These are phyloP conservation scores for Lasius fuliginosus DNA, from an alignment of 2,888 invertebrate genomes.

Conservation along the genomic window DNA sequence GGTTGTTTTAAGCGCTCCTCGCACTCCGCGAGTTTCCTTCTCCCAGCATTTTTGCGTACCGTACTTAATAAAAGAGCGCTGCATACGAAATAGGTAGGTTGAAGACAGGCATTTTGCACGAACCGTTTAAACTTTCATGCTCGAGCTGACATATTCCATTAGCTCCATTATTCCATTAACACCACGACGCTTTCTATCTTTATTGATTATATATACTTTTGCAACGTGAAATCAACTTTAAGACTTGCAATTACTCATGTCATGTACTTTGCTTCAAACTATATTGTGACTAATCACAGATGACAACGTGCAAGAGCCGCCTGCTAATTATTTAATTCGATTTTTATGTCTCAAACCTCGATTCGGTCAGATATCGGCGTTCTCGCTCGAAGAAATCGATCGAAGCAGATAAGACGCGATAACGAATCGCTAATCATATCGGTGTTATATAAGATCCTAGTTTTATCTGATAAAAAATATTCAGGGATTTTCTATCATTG, in stretches of 20 bases:
- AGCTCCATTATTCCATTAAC: constrained; percentile 19
- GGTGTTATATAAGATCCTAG: constrained; percentile 12
- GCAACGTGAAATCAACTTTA: not conserved
- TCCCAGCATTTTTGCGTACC: constrained; percentile 2
- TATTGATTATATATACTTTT: constrained; percentile 18
- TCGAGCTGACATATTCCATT: constrained; percentile 19
- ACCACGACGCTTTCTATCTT: constrained; percentile 12
- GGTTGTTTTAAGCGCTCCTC: constrained; percentile 31
- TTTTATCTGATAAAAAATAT: constrained; percentile 35
- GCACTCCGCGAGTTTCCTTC: constrained; percentile 7
- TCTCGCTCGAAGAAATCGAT: not conserved
- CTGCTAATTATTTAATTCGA: constrained; percentile 26
- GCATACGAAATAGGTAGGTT: not conserved
- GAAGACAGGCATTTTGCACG: not conserved
- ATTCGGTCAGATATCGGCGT: not conserved
- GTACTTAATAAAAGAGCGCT: not conserved
- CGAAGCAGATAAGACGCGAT: constrained; percentile 15
- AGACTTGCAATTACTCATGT: not conserved
- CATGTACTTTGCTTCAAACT: not conserved
- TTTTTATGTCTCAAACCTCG: constrained; percentile 6
- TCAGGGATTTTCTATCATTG: not conserved
- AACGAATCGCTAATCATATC: constrained; percentile 13
- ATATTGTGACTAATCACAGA: not conserved
- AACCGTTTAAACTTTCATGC: constrained; percentile 36
- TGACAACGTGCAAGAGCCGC: not conserved